A percentile compares a stretch with the other conserved stretches of the same genome.
Evolutionary conservation across 2,797 vertebrate genomes (phyloP).

Genomic region (Megaceryle alcyon): DNA sequence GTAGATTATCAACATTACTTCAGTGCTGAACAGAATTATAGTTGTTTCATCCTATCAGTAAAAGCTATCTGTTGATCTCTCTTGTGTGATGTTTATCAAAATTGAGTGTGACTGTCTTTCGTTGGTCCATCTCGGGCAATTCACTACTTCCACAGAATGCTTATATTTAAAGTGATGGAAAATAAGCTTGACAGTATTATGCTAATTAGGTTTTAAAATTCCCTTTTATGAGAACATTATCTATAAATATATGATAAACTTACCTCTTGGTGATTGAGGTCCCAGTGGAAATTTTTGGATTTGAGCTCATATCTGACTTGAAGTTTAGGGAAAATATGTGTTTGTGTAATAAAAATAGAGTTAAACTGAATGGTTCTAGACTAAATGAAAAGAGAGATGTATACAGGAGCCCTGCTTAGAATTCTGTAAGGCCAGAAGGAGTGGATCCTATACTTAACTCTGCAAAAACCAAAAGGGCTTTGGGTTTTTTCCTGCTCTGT

Average conservation of each 20-base stretch:
- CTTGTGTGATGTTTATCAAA: neutral
- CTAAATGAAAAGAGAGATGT: neutral
- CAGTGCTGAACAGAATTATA: neutral
- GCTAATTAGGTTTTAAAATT: constrained; percentile 4
- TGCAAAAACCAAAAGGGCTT: neutral
- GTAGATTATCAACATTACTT: neutral
- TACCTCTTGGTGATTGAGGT: neutral
- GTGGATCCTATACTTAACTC: neutral
- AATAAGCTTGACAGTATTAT: neutral
- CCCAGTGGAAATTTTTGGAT: neutral
- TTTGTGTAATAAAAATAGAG: neutral
- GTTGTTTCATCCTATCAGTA: neutral
- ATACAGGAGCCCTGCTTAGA: neutral
- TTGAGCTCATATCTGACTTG: neutral
- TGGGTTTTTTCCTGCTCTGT: neutral
- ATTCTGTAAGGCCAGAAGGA: neutral
- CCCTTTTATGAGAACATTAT: neutral
- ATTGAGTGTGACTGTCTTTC: neutral
- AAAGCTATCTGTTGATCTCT: constrained; percentile 2
- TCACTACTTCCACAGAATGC: neutral
- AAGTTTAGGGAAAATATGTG: neutral
- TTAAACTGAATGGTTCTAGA: neutral
- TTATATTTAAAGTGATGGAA: neutral
- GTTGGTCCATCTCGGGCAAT: neutral
- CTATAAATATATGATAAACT: neutral